Evolutionary conservation across 2,888 invertebrate species (phyloP).

Genomic region (Trachelus tabidus): DNA sequence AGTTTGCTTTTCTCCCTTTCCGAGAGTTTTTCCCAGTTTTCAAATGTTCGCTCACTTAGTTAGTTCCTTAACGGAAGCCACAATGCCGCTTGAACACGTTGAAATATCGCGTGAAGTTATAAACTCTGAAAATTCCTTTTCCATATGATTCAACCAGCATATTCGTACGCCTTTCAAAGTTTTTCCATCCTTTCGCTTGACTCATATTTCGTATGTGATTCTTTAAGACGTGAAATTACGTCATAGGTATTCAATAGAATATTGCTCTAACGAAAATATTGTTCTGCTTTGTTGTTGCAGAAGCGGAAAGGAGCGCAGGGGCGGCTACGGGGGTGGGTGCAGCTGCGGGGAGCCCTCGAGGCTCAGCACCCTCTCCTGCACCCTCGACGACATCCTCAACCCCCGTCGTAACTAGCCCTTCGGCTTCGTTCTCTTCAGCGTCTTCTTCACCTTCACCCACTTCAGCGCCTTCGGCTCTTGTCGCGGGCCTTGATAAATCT

Average conservation of each 20-base stretch:
- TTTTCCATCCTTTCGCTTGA: neutral
- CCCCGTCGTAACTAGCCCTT: constrained; percentile 64
- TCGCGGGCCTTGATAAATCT: constrained; percentile 80
- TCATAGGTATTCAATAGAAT: neutral
- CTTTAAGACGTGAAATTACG: neutral
- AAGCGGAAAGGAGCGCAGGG: constrained; percentile 51
- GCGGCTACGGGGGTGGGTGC: constrained; percentile 51
- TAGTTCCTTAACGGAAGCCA: constrained; percentile 15
- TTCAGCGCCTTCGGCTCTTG: constrained; percentile 67
- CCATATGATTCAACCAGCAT: constrained; percentile 6
- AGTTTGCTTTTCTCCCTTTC: neutral
- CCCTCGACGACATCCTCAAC: constrained; percentile 52
- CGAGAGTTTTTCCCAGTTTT: neutral
- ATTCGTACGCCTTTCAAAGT: neutral
- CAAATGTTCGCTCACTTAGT: constrained; percentile 9
- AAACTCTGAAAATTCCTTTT: constrained; percentile 44
- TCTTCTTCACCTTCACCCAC: constrained; percentile 58
- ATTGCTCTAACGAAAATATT: neutral
- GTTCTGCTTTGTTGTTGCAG: constrained; percentile 45
- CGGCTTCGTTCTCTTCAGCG: constrained; percentile 50
- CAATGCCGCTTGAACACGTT: constrained; percentile 1
- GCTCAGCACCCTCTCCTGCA: constrained; percentile 54
- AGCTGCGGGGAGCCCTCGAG: constrained; percentile 51
- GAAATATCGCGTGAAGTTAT: constrained; percentile 34
- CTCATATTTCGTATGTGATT: neutral